Evolutionary conservation across 2,888 invertebrate genomes (phyloP).

Genomic region (Drosophila neutralis): DNA sequence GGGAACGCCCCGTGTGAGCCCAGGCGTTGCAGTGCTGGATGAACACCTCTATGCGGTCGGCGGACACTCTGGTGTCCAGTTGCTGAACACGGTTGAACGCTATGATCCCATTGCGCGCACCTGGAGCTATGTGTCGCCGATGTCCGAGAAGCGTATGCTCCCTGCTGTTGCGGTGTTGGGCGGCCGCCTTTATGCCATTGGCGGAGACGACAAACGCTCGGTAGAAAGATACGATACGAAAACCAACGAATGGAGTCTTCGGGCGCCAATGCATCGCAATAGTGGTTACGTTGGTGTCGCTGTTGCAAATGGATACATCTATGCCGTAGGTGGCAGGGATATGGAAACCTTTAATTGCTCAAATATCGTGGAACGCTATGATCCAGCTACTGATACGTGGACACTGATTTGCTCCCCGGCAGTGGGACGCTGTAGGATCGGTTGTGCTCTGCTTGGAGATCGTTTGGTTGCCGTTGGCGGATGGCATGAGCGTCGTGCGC

Average conservation of each 20-base stretch:
- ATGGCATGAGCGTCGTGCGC: constrained; percentile 91
- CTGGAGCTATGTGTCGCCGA: constrained; percentile 95
- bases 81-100: too few species aligned
- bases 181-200: constrained; percentile 94
- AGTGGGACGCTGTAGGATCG: constrained; percentile 97
- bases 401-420: constrained; percentile 92
- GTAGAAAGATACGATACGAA: constrained; percentile 94
- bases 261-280: constrained; percentile 92
- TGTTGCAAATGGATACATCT: constrained; percentile 85
- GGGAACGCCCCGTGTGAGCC: constrained; percentile 93
- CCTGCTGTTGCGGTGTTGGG: constrained; percentile 95
- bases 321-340: too few species aligned
- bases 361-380: constrained; percentile 91
- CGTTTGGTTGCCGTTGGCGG: constrained; percentile 93
- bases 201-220: constrained; percentile 96
- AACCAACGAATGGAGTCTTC: constrained; percentile 91
- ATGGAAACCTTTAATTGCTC: too few species aligned
- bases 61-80: rapidly evolving
- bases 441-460: constrained; percentile 93
- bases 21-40: too few species aligned
- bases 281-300: constrained; percentile 95
- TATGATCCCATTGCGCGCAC: constrained; percentile 85
- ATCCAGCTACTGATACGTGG: constrained; percentile 93
- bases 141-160: constrained; percentile 92
- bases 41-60: too few species aligned